Percentiles rank a stretch among this genome's conserved stretches.
These are phyloP conservation scores for Perca fluviatilis DNA, from an alignment of 2,113 vertebrate genomes.

Conservation along the genomic window DNA sequence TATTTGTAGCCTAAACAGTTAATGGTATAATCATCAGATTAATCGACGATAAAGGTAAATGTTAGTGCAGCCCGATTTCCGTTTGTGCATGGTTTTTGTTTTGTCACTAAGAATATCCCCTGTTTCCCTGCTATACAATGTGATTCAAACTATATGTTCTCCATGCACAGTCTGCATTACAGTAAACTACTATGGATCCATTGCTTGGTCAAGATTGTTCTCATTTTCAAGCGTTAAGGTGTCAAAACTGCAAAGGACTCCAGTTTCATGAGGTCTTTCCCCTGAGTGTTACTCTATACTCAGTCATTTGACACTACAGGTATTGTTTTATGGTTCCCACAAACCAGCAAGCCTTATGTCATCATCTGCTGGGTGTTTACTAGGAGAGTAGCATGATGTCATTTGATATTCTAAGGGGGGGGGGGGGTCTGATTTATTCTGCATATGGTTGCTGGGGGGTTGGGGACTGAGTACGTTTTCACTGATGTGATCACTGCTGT, in stretches of 20 bases:
- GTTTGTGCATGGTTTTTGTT: not conserved
- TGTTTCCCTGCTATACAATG: not conserved
- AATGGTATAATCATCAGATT: not conserved
- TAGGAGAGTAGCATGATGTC: conserved; percentile 58
- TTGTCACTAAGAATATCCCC: not conserved
- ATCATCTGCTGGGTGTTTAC: conserved; percentile 63
- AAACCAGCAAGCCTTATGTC: conserved; percentile 45
- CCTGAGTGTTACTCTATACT: conserved; percentile 28
- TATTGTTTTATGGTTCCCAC: conserved; percentile 55
- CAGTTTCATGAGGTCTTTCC: conserved; percentile 36
- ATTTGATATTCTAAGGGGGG: conserved; percentile 47
- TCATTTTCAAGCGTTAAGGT: not conserved
- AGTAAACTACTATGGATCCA: not conserved
- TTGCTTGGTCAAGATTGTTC: not conserved
- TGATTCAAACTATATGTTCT: not conserved
- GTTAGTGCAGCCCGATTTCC: not conserved
- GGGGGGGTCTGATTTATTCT: conserved; percentile 46
- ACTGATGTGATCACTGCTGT: not conserved
- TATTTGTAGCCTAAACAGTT: conserved; percentile 16
- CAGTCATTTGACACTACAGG: conserved; percentile 58
- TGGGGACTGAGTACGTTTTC: not conserved
- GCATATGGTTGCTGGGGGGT: conserved; percentile 29
- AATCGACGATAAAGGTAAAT: not conserved
- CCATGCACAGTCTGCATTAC: not conserved
- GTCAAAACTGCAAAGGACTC: conserved; percentile 33